A percentile compares a stretch with the other conserved stretches of the same genome.
Conservation (phyloP, 2,888 invertebrate species). For the Himalopsyche japonica region DNA sequence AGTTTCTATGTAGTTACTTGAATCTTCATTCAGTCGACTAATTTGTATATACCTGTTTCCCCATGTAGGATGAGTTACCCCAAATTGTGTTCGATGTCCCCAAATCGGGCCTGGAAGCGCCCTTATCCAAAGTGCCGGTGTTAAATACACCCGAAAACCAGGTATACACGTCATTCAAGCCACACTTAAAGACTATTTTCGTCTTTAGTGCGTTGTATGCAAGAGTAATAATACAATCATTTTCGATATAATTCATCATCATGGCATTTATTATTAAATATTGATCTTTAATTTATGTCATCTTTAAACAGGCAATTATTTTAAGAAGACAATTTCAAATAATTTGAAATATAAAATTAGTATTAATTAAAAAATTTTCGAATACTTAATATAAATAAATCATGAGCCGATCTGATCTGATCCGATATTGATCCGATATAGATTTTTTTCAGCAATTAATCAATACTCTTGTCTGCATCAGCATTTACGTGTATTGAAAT, state of each 20-base stretch:
- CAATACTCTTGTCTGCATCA: neutral
- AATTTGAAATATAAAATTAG: too few relatives aligned
- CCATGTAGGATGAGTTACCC: slow-evolving; percentile 36
- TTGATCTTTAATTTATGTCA: too few relatives aligned
- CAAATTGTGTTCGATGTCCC: slow-evolving; percentile 39
- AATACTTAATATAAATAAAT: too few relatives aligned
- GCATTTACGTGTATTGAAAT: neutral
- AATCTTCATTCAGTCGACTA: neutral
- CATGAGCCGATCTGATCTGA: too few relatives aligned
- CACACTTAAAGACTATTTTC: neutral
- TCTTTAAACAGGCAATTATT: too few relatives aligned
- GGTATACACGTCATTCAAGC: neutral
- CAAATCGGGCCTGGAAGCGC: slow-evolving; percentile 10
- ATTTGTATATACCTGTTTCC: neutral
- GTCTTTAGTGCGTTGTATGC: neutral
- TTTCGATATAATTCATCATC: too few relatives aligned
- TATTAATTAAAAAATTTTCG: too few relatives aligned
- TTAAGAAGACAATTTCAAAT: too few relatives aligned
- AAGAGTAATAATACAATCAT: neutral
- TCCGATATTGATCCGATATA: too few relatives aligned
- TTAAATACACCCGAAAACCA: slow-evolving; percentile 18
- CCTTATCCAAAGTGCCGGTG: slow-evolving; percentile 13
- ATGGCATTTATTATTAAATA: too few relatives aligned
- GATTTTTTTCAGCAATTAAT: too few relatives aligned
- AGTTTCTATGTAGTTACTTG: neutral